Evolutionary conservation across 2,888 invertebrate species (phyloP), one percentile per base, ranked within the genome.

Genomic region (Hirtodrosophila histrioides): DNA sequence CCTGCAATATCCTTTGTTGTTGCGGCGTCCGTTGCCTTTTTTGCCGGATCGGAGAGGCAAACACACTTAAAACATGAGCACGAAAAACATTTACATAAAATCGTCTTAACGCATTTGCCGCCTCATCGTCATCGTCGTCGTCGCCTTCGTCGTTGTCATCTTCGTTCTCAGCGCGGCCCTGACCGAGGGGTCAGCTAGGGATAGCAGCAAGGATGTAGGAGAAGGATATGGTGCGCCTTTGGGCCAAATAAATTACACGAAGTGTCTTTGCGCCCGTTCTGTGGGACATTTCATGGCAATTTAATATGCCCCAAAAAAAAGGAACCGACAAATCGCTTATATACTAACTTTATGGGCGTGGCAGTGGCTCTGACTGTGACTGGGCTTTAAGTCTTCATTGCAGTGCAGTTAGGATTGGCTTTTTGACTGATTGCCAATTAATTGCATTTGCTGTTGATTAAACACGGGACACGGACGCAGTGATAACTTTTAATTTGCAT

Each of bases 31-130:
- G 65, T 60, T 87, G 72, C 71, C 66, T 72, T 78, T 82, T 49
- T 9, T 41, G 74, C 63, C 60, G 66, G 58, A 68, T 80, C 60
- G 72, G 66, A 65, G 61, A 56, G 66, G 69, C 70, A 84, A 84
- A 88, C 84, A 88, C 84, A 88, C 88, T 84, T 88, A 84, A 84
- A 84, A 88, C 88, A 84, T 88, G 81, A 84, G 84, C 84, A 84
- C 85, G 84, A 84, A 84, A 84, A 88, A 84, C 84, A 84, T 84
- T 84, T 88, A 88, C 88, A 84, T 84, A 84, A 84, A 88, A 84
- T 84, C 87, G 88, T 88, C 84, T 84, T 84, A 84, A 84, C 88
- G 84, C 87, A 88, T 84, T 84, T 84, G 78, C 84, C 75, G 85
- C 84, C 82, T 84, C 83, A 78, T 76, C 86, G 86, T 87, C 75